Evolutionary conservation across 2,888 invertebrate species (phyloP).

Genomic region (Blastobasis adustella): DNA sequence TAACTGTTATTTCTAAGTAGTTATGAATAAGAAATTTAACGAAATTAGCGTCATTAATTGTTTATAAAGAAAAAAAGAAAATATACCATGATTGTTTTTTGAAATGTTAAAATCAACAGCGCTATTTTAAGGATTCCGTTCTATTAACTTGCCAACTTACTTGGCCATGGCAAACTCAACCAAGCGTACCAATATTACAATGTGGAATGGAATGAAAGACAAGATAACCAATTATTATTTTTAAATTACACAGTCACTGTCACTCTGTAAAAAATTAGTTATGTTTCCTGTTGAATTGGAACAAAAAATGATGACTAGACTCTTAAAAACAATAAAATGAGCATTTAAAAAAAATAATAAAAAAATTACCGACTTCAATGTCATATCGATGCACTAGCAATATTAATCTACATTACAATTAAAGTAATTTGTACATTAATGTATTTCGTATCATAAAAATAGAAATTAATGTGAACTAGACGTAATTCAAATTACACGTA

Average conservation of each 20-base stretch:
- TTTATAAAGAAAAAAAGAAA: not conserved
- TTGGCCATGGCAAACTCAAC: not conserved
- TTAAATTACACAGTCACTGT: too few relatives aligned
- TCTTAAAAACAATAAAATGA: constrained; percentile 71
- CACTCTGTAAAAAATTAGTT: constrained; percentile 22
- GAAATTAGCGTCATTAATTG: constrained; percentile 7
- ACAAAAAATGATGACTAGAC: constrained; percentile 70
- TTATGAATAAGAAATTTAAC: too few relatives aligned
- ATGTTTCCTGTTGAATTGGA: constrained; percentile 45
- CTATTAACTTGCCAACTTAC: not conserved
- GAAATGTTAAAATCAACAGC: too few relatives aligned
- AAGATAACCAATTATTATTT: constrained; percentile 4
- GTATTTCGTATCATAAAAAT: constrained; percentile 1
- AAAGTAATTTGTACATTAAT: constrained; percentile 30
- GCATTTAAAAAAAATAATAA: constrained; percentile 65
- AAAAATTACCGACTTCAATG: constrained; percentile 33
- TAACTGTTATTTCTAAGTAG: too few relatives aligned
- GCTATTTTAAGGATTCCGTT: not conserved
- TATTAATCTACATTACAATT: constrained; percentile 14
- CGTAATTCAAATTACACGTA: constrained; percentile 1
- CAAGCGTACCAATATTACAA: constrained; percentile 5
- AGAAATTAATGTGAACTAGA: not conserved
- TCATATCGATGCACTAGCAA: constrained; percentile 29
- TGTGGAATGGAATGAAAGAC: constrained; percentile 22
- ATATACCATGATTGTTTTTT: too few relatives aligned